phyloP scores from a whole-genome alignment of 2,797 vertebrate species.

The Poecile montanus region DNA sequence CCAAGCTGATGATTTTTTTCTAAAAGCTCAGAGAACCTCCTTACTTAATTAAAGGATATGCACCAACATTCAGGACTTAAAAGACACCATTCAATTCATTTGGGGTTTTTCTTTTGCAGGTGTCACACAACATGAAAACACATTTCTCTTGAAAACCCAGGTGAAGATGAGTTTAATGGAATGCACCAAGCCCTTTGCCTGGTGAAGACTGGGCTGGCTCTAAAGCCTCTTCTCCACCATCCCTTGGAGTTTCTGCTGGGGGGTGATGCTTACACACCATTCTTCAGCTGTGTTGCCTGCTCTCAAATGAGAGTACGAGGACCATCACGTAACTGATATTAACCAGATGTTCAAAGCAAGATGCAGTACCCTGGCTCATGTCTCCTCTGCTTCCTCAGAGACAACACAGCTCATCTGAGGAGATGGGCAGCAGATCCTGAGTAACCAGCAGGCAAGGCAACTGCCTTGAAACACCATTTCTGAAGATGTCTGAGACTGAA shows the following conservation, averaged over 20 bases:
- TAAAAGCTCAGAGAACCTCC: background rate
- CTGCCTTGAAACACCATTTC: background rate
- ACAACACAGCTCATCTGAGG: background rate
- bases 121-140: background rate
- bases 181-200: background rate
- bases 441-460: background rate
- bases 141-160: background rate
- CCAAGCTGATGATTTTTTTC: background rate
- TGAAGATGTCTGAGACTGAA: background rate
- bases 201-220: background rate
- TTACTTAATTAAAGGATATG: background rate
- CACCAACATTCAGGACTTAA: background rate
- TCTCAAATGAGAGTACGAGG: background rate
- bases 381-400: background rate
- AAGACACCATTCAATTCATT: background rate
- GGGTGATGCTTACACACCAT: background rate
- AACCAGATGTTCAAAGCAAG: background rate
- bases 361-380: background rate
- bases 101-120: background rate
- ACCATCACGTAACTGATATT: background rate
- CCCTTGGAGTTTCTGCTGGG: background rate
- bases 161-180: background rate
- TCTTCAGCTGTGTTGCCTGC: background rate
- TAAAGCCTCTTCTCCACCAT: background rate
- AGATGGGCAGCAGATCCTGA: background rate